These are phyloP conservation scores for Vipera ursinii DNA, from an alignment of 2,797 vertebrate species.

Conservation along the genomic window DNA sequence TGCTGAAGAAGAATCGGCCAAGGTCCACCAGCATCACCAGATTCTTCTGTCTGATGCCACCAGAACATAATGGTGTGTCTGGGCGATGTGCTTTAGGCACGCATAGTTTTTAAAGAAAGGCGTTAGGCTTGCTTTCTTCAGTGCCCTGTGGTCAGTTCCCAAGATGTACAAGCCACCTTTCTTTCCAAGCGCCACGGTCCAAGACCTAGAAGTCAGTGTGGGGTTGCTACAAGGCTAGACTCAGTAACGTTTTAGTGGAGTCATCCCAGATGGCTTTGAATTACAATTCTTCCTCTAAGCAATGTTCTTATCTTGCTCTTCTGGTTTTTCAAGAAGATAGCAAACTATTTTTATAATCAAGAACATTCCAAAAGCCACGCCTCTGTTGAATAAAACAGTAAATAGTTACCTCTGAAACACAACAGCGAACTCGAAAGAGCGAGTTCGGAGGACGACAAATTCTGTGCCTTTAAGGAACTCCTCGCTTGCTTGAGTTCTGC, in stretches of 20 bases:
- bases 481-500: no score
- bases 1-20: no score
- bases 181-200: background rate
- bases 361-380: conserved; percentile 11
- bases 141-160: background rate
- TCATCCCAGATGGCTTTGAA: background rate
- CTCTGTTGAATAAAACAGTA: conserved; percentile 38
- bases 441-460: background rate
- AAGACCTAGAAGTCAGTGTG: background rate
- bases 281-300: conserved; percentile 4
- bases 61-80: background rate
- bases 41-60: background rate
- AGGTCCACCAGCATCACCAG: no score
- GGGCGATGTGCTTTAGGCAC: background rate
- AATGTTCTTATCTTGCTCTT: conserved; percentile 46
- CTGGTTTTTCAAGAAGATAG: conserved; percentile 54
- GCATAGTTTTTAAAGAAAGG: background rate
- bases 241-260: accelerated
- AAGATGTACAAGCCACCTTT: accelerated
- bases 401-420: conserved; percentile 44
- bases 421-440: conserved; percentile 16
- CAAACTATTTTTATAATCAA: conserved; percentile 34
- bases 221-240: background rate
- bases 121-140: background rate
- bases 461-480: background rate